Evolutionary conservation across 2,888 invertebrate genomes (phyloP), one percentile per base, ranked within the genome.

Genomic region (Coenonympha arcania): DNA sequence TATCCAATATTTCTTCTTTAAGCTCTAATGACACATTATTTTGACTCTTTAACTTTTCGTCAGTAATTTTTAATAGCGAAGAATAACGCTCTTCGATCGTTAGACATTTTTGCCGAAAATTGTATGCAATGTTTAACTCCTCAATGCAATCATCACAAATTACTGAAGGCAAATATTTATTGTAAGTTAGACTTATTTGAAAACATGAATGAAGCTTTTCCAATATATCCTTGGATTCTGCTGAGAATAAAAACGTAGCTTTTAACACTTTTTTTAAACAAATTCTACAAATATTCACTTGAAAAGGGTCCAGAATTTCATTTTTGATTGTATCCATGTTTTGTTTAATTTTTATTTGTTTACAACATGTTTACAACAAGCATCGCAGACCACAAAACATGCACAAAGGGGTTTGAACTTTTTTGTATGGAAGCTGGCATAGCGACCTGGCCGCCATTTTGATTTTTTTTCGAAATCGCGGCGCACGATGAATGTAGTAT

Each of bases 31-130:
- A 41, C 20, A 46, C 5, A 37, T 47, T 11, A 31, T 6, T 24
- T 8, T 60, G 51, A 53, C 37, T 52, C 40, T 48, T 39, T 18
- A 22, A 20, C 46, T 47, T 37, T 4, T 47, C 52, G 20, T 42
- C 50, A 24, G 22, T 46, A 26, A 33, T 46, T 42, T 20, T 26
- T 19, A 20, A 54, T 20, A 37, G 57, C 57, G 46, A 42, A 64
- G 48, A 64, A 61, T 28, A 55, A 41, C 45, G 55, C 52, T 79
- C 66, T 60, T 76, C 69, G 40, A 78, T 72, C 24, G 69, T 61
- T 34, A 72, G 44, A 61, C 83, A 86, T 60, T 81, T 84, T 6
- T 63, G 49, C 49, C 75, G 66, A 56, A 86, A 83, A 20, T 57
- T 68, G 48, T 75, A 59, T 8, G 77, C 74, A 9, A 56, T 60